Conservation (phyloP, 2,888 invertebrate genomes). For the Sinotaia quadrata region DNA sequence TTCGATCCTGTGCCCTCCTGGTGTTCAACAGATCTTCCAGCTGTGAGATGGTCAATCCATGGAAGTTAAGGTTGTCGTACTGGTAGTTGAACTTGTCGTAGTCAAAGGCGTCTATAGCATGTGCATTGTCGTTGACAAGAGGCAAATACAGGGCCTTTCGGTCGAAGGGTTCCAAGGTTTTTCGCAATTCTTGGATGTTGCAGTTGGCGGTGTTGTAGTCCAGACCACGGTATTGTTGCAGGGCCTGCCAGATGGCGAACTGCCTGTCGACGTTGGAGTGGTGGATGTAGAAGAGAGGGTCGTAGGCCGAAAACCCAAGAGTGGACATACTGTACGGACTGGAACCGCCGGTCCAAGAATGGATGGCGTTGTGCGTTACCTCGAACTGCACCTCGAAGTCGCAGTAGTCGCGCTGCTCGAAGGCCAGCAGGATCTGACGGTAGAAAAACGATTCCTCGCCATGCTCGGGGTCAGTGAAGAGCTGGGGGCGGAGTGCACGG, state of each 20-base stretch:
- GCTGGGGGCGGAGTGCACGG: conserved; percentile 35
- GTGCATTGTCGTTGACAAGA: conserved; percentile 23
- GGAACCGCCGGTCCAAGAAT: conserved; percentile 37
- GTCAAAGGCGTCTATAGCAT: conserved; percentile 39
- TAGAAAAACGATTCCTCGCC: conserved; percentile 42
- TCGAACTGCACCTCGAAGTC: conserved; percentile 44
- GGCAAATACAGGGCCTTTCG: conserved; percentile 24
- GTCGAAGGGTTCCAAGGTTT: conserved; percentile 38
- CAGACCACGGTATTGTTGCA: conserved; percentile 42
- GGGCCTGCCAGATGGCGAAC: conserved; percentile 40
- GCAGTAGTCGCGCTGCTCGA: conserved; percentile 44
- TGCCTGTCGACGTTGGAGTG: conserved; percentile 38
- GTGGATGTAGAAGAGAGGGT: conserved; percentile 45
- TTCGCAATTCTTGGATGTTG: conserved; percentile 36
- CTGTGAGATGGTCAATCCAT: conserved; percentile 42
- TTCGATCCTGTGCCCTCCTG: conserved; percentile 19
- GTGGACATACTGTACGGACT: conserved; percentile 37
- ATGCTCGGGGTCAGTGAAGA: conserved; percentile 42
- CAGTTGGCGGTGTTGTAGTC: conserved; percentile 44
- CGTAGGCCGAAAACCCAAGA: conserved; percentile 43
- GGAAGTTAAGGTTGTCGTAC: conserved; percentile 41
- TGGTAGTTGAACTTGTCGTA: conserved; percentile 39
- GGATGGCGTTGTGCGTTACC: conserved; percentile 39
- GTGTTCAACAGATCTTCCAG: conserved; percentile 32
- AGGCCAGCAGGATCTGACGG: conserved; percentile 36